These are phyloP conservation scores for Zapornia atra DNA, from an alignment of 2,113 vertebrate genomes.

Conservation along the genomic window DNA sequence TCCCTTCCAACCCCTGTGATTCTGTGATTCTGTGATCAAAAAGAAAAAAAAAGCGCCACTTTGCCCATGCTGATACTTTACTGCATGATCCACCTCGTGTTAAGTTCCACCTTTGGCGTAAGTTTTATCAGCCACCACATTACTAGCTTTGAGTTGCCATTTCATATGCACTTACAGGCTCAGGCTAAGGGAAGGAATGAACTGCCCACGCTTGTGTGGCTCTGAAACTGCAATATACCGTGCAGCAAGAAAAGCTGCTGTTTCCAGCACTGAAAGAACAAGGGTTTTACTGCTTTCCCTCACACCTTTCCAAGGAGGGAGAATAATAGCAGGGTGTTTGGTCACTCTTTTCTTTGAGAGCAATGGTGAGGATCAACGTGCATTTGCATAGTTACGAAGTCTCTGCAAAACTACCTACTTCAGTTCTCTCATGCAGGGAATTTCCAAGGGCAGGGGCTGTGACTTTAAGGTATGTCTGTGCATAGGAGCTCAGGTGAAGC, in stretches of 20 bases:
- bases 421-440: background rate
- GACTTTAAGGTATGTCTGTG: background rate
- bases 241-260: background rate
- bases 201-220: background rate
- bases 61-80: background rate
- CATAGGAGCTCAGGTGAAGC: background rate
- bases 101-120: background rate
- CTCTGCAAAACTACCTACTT: background rate
- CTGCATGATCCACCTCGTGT: background rate
- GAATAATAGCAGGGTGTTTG: background rate
- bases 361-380: background rate
- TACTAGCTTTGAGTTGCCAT: background rate
- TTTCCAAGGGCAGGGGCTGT: background rate
- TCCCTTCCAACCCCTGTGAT: too few relatives aligned
- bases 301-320: background rate
- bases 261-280: background rate
- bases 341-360: background rate
- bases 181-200: background rate
- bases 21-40: too few relatives aligned
- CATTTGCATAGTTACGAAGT: background rate
- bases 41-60: background rate
- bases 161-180: background rate
- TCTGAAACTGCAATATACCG: background rate
- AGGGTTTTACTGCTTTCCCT: background rate
- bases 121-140: background rate